Evolutionary conservation across 2,888 invertebrate species (phyloP).

Genomic region (Scaptomyza polygonia): DNA sequence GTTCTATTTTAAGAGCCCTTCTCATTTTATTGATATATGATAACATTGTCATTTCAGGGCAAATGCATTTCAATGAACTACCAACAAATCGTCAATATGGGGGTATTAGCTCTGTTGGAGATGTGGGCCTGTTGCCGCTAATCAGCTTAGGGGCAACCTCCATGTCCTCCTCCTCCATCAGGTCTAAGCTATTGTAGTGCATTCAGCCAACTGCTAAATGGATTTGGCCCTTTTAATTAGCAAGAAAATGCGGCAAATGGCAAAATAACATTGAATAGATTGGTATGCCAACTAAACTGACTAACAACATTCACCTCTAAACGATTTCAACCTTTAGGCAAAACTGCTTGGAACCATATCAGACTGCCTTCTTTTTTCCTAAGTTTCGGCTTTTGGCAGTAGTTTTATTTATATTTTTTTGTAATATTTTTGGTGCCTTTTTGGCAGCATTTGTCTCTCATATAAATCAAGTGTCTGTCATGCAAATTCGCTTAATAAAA

Average conservation of each 20-base stretch:
- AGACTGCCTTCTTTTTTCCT: constrained; percentile 31
- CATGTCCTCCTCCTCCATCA: constrained; percentile 5
- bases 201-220: constrained; percentile 61
- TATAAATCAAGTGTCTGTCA: constrained; percentile 75
- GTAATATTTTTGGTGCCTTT: constrained; percentile 12
- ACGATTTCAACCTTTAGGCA: constrained; percentile 9
- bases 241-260: constrained; percentile 67
- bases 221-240: constrained; percentile 74
- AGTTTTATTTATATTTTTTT: constrained; percentile 4
- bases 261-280: constrained; percentile 37
- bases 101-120: constrained; percentile 16
- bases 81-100: constrained; percentile 4
- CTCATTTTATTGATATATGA: constrained; percentile 73
- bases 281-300: constrained; percentile 20
- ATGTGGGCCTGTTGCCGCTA: constrained; percentile 52
- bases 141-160: constrained; percentile 61
- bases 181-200: constrained; percentile 9
- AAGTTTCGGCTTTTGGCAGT: constrained; percentile 48
- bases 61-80: constrained; percentile 27
- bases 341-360: too few relatives aligned
- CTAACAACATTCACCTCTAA: constrained; percentile 4
- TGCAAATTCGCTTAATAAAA: constrained; percentile 56
- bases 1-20: constrained; percentile 57
- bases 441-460: constrained; percentile 56
- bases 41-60: constrained; percentile 65